phyloP scores from a whole-genome alignment of 1,140 invertebrate genomes.

The Drosophila repleta region DNA sequence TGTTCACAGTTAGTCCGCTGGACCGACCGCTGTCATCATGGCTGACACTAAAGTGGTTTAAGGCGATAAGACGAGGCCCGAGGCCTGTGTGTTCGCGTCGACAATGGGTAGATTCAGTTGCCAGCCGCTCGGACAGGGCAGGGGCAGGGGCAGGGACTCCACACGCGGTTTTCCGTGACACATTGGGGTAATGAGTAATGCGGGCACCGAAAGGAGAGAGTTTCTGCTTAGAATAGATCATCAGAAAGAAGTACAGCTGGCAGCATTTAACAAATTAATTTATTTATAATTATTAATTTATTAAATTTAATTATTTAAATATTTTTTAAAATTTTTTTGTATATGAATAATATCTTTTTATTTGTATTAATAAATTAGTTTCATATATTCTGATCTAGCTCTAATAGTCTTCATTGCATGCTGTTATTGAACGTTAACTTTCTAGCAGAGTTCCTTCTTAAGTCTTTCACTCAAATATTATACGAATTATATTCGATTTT shows the following conservation, averaged over 20 bases:
- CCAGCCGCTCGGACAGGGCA: not conserved
- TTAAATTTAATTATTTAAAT: too few relatives aligned
- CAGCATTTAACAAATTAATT: too few relatives aligned
- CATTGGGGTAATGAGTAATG: constrained; percentile 24
- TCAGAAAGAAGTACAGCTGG: too few relatives aligned
- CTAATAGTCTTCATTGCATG: too few relatives aligned
- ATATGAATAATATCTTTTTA: too few relatives aligned
- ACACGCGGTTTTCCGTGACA: constrained; percentile 22
- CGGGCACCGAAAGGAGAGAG: not conserved
- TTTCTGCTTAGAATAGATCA: too few relatives aligned
- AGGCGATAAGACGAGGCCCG: constrained; percentile 77
- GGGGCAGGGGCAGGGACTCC: constrained; percentile 16
- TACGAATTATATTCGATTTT: not conserved
- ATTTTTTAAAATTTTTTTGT: too few relatives aligned
- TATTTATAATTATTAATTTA: too few relatives aligned
- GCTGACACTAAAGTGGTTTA: constrained; percentile 83
- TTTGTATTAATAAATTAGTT: too few relatives aligned
- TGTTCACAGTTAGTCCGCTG: constrained; percentile 60
- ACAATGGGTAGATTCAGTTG: constrained; percentile 8
- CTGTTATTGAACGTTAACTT: too few relatives aligned
- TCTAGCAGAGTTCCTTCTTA: too few relatives aligned
- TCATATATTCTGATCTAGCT: too few relatives aligned
- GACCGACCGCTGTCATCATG: constrained; percentile 76
- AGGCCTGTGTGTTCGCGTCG: constrained; percentile 29
- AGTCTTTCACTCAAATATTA: not conserved